These are phyloP conservation scores for Chymomyza costata DNA, from an alignment of 1,140 invertebrate genomes.

Conservation along the genomic window DNA sequence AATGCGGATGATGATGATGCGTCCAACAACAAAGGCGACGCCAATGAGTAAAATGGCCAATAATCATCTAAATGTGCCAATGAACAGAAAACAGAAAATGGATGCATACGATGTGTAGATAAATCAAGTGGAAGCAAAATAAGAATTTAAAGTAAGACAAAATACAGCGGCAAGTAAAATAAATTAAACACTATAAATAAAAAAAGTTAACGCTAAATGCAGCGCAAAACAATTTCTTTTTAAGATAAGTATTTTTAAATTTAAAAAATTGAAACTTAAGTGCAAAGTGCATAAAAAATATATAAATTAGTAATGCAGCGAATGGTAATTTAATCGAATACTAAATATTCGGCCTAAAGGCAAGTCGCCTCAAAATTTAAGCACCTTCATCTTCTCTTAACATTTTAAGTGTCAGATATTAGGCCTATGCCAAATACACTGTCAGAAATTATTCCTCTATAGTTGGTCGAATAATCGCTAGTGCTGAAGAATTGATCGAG, in stretches of 20 bases:
- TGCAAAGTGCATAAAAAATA: background rate
- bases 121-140: conserved; percentile 11
- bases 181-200: conserved; percentile 10
- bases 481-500: too few species aligned
- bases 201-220: conserved; percentile 15
- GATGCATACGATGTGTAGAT: conserved; percentile 72
- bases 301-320: background rate
- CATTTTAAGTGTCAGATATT: too few species aligned
- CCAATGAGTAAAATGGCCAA: conserved; percentile 23
- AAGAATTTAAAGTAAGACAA: conserved; percentile 5
- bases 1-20: conserved; percentile 68
- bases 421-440: too few species aligned
- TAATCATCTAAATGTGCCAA: conserved; percentile 74
- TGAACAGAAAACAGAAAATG: conserved; percentile 67
- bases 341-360: too few species aligned
- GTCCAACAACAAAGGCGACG: conserved; percentile 37
- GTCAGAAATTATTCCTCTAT: too few species aligned
- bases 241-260: conserved; percentile 56
- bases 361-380: too few species aligned
- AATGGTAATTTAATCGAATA: too few species aligned
- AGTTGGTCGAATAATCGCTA: too few species aligned
- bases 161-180: conserved; percentile 8
- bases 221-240: conserved; percentile 25
- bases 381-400: too few species aligned
- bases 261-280: conserved; percentile 39